Evolutionary conservation across 2,888 invertebrate species (phyloP).

Genomic region (Stenichneumon culpator): DNA sequence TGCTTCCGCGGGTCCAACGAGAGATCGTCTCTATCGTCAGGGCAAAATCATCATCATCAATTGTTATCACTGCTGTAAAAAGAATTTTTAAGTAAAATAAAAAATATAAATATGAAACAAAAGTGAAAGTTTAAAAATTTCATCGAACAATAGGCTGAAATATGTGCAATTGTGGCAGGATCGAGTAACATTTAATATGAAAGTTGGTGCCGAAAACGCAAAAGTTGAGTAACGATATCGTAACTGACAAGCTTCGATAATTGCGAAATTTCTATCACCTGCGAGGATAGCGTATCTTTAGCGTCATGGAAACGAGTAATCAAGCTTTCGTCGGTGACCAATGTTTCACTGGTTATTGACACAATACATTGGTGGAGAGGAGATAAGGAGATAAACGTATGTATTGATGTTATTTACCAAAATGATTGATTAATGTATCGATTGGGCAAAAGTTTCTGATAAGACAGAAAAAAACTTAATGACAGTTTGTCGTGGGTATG

Average conservation of each 20-base stretch:
- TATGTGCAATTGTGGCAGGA: neutral
- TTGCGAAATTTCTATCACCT: neutral
- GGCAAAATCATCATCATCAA: conserved; percentile 10
- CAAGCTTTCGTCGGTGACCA: conserved; percentile 29
- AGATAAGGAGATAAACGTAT: conserved; percentile 7
- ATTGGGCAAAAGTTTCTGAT: too few species aligned
- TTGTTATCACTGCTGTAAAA: neutral
- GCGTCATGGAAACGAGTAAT: conserved; percentile 21
- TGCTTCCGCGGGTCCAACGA: conserved; percentile 48
- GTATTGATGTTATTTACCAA: conserved; percentile 7
- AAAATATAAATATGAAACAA: neutral
- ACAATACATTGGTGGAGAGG: neutral
- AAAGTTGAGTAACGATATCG: neutral
- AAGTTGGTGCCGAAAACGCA: conserved; percentile 13
- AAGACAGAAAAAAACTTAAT: neutral
- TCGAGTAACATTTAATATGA: neutral
- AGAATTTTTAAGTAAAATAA: neutral
- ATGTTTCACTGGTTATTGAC: neutral
- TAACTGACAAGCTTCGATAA: conserved; percentile 4
- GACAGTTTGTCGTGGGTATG: neutral
- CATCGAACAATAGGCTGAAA: neutral
- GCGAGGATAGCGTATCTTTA: conserved; percentile 32
- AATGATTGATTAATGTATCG: neutral
- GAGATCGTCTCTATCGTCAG: conserved; percentile 8
- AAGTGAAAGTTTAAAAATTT: neutral